A percentile compares a stretch with the other conserved stretches of the same genome.
Conservation (phyloP, 92 coral and sea anemone species). For the Epizoanthus ramosus region DNA sequence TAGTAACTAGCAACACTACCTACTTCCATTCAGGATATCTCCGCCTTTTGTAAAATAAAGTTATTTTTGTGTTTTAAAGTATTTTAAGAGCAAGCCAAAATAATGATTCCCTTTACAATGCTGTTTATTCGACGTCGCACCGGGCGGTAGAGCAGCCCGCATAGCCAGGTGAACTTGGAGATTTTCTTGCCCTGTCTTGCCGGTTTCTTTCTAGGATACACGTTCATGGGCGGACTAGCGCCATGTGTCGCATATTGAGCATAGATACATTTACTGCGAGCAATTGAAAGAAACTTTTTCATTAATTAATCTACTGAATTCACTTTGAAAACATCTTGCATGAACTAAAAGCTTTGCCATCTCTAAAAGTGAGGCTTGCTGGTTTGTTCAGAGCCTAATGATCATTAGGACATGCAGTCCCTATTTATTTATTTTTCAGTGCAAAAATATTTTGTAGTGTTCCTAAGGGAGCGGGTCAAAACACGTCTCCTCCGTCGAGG, state of each 20-base stretch:
- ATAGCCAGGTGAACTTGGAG: not conserved
- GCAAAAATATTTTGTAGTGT: too few species aligned
- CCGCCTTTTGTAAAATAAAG: not conserved
- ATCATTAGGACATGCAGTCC: too few species aligned
- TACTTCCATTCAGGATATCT: not conserved
- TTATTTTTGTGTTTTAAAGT: not conserved
- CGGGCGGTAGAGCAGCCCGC: not conserved
- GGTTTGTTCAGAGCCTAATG: too few species aligned
- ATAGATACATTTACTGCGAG: not conserved
- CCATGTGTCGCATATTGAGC: slow-evolving; percentile 3
- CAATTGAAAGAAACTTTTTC: not conserved
- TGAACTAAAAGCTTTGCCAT: too few species aligned
- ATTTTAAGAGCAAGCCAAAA: slow-evolving; percentile 6
- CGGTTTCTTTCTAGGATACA: slow-evolving; percentile 12
- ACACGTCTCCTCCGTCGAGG: too few species aligned
- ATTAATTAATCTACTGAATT: too few species aligned
- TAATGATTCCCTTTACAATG: not conserved
- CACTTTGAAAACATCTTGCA: too few species aligned
- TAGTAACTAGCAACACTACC: not conserved
- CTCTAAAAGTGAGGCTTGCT: too few species aligned
- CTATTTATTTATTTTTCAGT: too few species aligned
- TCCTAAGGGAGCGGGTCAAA: too few species aligned
- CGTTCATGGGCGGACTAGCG: not conserved
- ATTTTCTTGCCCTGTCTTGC: not conserved
- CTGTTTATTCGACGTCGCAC: not conserved